Evolutionary conservation across 1,140 invertebrate genomes (phyloP).

Genomic region (Drosophila repletoides): DNA sequence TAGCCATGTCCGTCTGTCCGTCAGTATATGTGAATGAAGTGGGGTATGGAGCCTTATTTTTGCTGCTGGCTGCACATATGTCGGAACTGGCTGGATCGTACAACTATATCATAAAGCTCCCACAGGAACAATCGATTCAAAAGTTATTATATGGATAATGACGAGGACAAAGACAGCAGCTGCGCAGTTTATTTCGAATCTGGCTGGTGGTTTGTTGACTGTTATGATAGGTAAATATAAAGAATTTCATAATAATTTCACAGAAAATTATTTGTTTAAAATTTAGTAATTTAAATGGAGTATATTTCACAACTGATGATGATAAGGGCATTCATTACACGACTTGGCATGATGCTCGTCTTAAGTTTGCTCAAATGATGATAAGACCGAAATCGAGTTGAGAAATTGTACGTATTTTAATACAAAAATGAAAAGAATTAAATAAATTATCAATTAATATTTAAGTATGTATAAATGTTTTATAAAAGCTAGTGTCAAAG

Average conservation of each 20-base stretch:
- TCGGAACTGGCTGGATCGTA: too few relatives aligned
- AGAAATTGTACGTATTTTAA: background rate
- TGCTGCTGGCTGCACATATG: too few relatives aligned
- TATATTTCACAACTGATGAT: background rate
- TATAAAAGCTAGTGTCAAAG: background rate
- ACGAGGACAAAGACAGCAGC: background rate
- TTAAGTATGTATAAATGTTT: background rate
- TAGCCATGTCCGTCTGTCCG: too few relatives aligned
- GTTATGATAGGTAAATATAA: background rate
- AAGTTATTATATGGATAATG: background rate
- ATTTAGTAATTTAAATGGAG: conserved; percentile 12
- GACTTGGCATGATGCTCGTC: background rate
- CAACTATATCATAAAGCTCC: too few relatives aligned
- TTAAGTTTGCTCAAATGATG: conserved; percentile 26
- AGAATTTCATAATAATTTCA: background rate
- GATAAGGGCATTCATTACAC: background rate
- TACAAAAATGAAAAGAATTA: background rate
- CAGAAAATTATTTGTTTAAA: background rate
- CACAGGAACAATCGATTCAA: too few relatives aligned
- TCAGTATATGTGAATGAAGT: too few relatives aligned
- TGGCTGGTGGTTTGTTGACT: conserved; percentile 11
- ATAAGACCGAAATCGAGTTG: background rate
- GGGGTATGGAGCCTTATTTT: too few relatives aligned
- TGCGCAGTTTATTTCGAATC: background rate
- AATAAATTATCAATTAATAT: background rate